Base-by-base conservation (phyloP, 2,797 vertebrate species). In the Menidia menidia region DNA sequence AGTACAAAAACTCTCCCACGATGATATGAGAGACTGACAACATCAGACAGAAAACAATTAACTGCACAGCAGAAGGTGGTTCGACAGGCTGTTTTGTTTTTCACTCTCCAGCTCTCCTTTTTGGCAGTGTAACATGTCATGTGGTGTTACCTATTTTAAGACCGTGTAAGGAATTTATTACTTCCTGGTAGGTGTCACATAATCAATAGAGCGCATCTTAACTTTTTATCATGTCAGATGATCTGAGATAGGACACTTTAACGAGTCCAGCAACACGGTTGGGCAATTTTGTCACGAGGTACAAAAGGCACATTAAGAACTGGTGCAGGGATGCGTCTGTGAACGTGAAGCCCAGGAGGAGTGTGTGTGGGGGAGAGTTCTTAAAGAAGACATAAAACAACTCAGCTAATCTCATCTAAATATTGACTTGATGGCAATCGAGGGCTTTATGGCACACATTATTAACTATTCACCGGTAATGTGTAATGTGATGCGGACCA, bases 391-490 rank as follows among this genome's bases (percentile, higher is more conserved):
- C 60, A 52, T 77, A 79, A 77, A 78, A 0, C n/a, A 64, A 55
- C 41, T 3, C 15, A n/a, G 45, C 54, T 62, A 60, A 78, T 81
- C 68, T 78, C 16, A 35, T 75, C 51, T 60, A 72, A 82, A 85
- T 83, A 75, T 86, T 76, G 72, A 81, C 62, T 55, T 33, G 19
- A 71, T 42, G 31, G n/a, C 58, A 51, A 48, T 75, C 64, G 50
- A 50, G 47, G 32, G n/a, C 56, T 82, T 82, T 83, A 74, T 43
- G 60, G 65, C 18, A 33, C 62, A 50, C 1, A 50, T 11, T 19
- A 68, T 32, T 18, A 72, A 15, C 16, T 35, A 41, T 82, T 79
- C 73, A 73, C 67, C 11, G 67, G 68, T 10, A 57, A 71, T 43
- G 64, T 3, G 18, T 41, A 58, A 68, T 3, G 18, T 41, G 56